Base-by-base conservation (phyloP, 2,797 vertebrate species). In the Rhinogobio ventralis region DNA sequence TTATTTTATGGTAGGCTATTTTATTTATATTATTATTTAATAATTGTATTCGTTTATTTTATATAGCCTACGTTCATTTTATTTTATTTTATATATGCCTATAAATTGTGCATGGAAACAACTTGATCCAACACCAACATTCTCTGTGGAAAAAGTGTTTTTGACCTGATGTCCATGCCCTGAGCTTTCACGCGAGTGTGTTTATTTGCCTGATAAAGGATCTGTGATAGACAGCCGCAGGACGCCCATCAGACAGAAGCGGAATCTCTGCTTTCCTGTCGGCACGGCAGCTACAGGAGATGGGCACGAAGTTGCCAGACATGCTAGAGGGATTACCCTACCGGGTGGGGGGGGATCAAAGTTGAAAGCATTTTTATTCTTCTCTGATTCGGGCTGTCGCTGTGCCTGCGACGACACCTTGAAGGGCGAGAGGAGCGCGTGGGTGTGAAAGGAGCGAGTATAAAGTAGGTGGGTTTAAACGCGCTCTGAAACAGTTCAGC, bases 381-480 rank as follows among this genome's bases (percentile, higher is more conserved):
- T 42, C 81, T 39, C 33, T 49, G 55, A 75, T 46, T n/a, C 49
- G 23, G 62, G 20, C 73, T 81, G 60, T 25, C 8, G 25, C 36
- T 57, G 49, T 60, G 49, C 64, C 49, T 49, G 20, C 42, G 60
- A 64, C 42, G 42, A 86, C 87, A 86, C 87, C 78, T 84, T 64
- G 57, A 60, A 73, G 20, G 8, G 57, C 64, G 42, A 76, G 10
- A 55, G 8, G 17, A 19, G 55, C 9, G 62, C n/a, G 39, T n/a
- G 76, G 78, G 82, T 83, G 85, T 86, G 83, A 85, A 81, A 67
- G 68, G 23, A 28, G 67, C 39, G 53, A n/a, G 51, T 88, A 89
- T 90, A 90, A 89, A 88, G 66, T n/a, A 33, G 73, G 53, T 33
- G 39, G 79, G 17, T 28, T 72, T 49, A 45, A 39, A 64, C 23